Percentiles rank a stretch among this genome's conserved stretches.
These are phyloP conservation scores for Oncorhynchus mykiss DNA, from an alignment of 2,113 vertebrate genomes.

Conservation along the genomic window DNA sequence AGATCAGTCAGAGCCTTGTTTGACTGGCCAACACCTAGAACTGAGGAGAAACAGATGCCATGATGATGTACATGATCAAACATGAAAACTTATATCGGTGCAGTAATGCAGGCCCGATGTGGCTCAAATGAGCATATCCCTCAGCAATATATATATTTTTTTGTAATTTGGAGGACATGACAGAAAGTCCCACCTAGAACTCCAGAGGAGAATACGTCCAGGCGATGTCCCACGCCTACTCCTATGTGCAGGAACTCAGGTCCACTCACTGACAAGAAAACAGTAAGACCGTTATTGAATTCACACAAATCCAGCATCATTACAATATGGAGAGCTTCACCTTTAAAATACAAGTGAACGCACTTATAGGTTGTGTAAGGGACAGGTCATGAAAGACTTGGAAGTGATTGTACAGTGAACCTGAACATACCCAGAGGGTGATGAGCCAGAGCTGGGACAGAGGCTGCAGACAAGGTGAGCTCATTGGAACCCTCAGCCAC, in stretches of 20 bases:
- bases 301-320: no score
- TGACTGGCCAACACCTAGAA: constrained; percentile 82
- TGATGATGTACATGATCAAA: no score
- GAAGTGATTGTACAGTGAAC: neutral
- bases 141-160: no score
- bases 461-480: constrained; percentile 65
- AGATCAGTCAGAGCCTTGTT: constrained; percentile 75
- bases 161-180: neutral
- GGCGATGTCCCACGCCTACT: constrained; percentile 84
- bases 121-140: no score
- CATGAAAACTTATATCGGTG: no score
- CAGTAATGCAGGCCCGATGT: no score
- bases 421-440: constrained; percentile 82
- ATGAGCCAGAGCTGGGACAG: constrained; percentile 76
- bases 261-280: constrained; percentile 79
- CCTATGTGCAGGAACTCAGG: constrained; percentile 75
- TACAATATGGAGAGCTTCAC: no score
- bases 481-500: constrained; percentile 43
- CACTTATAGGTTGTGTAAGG: no score
- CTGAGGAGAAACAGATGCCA: constrained; percentile 60
- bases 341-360: no score
- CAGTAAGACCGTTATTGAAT: neutral
- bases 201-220: constrained; percentile 85
- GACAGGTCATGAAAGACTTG: neutral
- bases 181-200: constrained; percentile 77